Evolutionary conservation across 1,140 invertebrate genomes (phyloP), one percentile per base, ranked within the genome.

Genomic region (Drosophila lacteicornis): DNA sequence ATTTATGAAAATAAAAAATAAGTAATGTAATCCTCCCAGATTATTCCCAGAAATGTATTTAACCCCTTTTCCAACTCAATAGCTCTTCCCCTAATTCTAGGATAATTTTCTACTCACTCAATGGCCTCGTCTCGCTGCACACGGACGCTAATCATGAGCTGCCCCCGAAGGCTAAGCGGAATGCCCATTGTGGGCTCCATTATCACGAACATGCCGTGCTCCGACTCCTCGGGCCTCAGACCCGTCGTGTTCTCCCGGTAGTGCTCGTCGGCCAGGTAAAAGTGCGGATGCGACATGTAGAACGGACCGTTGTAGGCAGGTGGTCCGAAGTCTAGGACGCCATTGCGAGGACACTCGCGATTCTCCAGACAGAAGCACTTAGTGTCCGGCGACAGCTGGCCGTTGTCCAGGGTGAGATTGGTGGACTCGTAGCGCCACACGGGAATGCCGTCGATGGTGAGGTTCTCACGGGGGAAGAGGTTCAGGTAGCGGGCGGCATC

Each of bases 241-340:
- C 97, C 97, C 0, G 93, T 92, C 4, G 98, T 95, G 15, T 93
- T 92, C 6, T 95, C 71, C 15, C 91, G 78, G 47, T 97, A 96
- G 65, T 88, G 94, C 0, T 94, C 93, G 92, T 98, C 97, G 2
- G 95, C 96, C 70, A 96, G 93, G 85, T 96, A 95, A 93, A 98
- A 98, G 93, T 99, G 97, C 0, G 97, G 97, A 80, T 96, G 95
- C 6, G 97, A 97, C 49, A 98, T 93, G 81, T 96, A 97, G 6
- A 96, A 95, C 0, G 97, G 97, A 12, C 96, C 95, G 9, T 95
- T 94, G 81, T 93, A 96, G 80, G 95, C 94, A 46, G 96, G 96
- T n/a, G 93, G 93, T 0, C 95, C 95, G 33, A 96, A 95, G 88
- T 96, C 95, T 74, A 96, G 92, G 2, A 94, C 93, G 4, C 95